These are phyloP conservation scores for Bubo bubo DNA, from an alignment of 2,113 vertebrate genomes.

Conservation along the genomic window DNA sequence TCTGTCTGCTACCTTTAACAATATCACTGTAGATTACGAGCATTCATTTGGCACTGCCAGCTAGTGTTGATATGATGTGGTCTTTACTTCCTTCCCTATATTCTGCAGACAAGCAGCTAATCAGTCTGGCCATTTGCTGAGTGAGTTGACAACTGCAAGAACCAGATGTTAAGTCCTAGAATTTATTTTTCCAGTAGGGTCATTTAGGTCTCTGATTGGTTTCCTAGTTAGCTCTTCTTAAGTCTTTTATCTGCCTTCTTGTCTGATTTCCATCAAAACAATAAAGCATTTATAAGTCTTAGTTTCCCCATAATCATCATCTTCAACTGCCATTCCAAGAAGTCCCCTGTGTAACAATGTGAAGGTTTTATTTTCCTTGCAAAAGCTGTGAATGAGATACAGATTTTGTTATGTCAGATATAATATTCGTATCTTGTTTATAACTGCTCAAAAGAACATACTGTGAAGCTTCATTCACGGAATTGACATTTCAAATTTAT, in stretches of 20 bases:
- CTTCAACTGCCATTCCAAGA: constrained; percentile 19
- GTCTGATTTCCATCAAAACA: constrained; percentile 20
- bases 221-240: constrained; percentile 51
- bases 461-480: constrained; percentile 50
- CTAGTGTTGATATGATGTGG: background rate
- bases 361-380: constrained; percentile 25
- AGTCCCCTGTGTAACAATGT: background rate
- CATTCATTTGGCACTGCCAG: background rate
- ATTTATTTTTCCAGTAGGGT: constrained; percentile 61
- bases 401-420: constrained; percentile 19
- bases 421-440: constrained; percentile 28
- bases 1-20: background rate
- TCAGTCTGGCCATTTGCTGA: constrained; percentile 33
- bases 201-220: constrained; percentile 48
- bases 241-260: constrained; percentile 59
- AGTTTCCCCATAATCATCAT: constrained; percentile 30
- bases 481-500: constrained; percentile 30
- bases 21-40: background rate
- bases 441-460: constrained; percentile 11
- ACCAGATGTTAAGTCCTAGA: constrained; percentile 41
- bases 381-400: constrained; percentile 15
- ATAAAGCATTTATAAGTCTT: constrained; percentile 11
- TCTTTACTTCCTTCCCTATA: background rate
- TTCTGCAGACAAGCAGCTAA: constrained; percentile 12
- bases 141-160: constrained; percentile 49